These are phyloP conservation scores for Hypolimnas misippus DNA, from an alignment of 2,888 invertebrate genomes.

Conservation along the genomic window DNA sequence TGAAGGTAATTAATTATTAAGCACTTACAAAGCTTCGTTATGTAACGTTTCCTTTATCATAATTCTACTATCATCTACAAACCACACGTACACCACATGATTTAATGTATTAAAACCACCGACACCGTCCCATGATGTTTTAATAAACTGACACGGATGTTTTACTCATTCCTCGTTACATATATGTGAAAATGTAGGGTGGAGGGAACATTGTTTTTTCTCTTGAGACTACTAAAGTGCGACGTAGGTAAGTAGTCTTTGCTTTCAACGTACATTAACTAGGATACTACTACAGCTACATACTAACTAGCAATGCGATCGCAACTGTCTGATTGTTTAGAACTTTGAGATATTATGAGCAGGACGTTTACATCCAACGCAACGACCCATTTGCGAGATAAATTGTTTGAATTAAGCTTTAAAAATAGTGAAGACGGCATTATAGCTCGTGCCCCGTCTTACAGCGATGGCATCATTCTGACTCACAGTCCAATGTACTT, in stretches of 20 bases:
- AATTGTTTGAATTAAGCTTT: slow-evolving; percentile 31
- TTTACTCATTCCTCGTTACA: slow-evolving; percentile 43
- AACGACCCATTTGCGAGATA: slow-evolving; percentile 23
- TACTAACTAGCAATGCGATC: neutral
- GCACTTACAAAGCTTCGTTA: neutral
- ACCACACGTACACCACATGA: slow-evolving; percentile 15
- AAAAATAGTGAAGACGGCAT: slow-evolving; percentile 45
- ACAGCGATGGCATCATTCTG: slow-evolving; percentile 63
- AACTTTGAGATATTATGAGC: neutral
- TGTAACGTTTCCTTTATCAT: slow-evolving; percentile 6
- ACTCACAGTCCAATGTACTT: slow-evolving; percentile 54
- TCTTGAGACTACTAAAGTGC: slow-evolving; percentile 64
- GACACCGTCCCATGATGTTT: slow-evolving; percentile 37
- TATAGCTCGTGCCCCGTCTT: slow-evolving; percentile 46
- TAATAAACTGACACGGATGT: slow-evolving; percentile 38
- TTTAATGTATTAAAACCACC: slow-evolving; percentile 38
- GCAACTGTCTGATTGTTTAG: slow-evolving; percentile 14
- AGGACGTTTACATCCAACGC: slow-evolving; percentile 5
- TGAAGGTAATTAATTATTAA: slow-evolving; percentile 1
- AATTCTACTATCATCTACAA: slow-evolving; percentile 3
- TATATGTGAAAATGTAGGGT: slow-evolving; percentile 43
- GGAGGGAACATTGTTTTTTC: slow-evolving; percentile 50
- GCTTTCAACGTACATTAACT: slow-evolving; percentile 70
- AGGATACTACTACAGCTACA: slow-evolving; percentile 44
- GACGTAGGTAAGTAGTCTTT: slow-evolving; percentile 61